Evolutionary conservation across 2,797 vertebrate genomes (phyloP), one percentile per base, ranked within the genome.

Genomic region (Enteromius thamalakanensis): DNA sequence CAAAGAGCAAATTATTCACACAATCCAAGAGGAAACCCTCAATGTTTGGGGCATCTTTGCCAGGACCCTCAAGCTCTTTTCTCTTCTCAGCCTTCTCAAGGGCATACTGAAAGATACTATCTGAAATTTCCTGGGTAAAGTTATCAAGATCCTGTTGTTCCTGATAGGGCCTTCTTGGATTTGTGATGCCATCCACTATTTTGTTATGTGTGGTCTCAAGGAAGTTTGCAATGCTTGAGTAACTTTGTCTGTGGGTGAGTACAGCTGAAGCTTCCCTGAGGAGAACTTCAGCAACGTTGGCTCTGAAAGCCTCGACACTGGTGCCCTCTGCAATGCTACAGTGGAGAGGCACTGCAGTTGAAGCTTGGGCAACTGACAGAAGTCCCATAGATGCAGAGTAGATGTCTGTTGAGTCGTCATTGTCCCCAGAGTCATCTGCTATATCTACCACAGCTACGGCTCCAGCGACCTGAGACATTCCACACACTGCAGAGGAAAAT

Each of bases 381-480:
- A 97, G 92, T 79, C 94, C 95, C 6, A 90, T 82, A 0, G 96
- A 95, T 40, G 95, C 85, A 37, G 90, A 89, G 55, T 94, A 93
- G 81, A 89, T 91, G 6, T 92, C 92, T 2, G 79, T 67, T 4
- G 94, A 94, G 79, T 94, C 94, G 42, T 79, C 79, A 2, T 79
- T 70, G 23, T 92, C 90, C 49, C 62, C 86, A 1, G 87, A 80
- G 0, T 85, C 90, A 49, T 96, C 95, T 0, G 93, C 93, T 74
- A 97, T 90, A 60, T 97, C 96, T 81, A 96, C 95, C 69, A 95
- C 95, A 1, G 97, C 97, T 11, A 98, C 93, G 0, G 96, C 96
- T 53, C 97, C 97, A 1, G 96, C 97, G 42, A 99, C 95, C 86
- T 97, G 96, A 77, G 96, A 96, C 94, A 98, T 96, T 75, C 95